Evolutionary conservation across 2,797 vertebrate species (phyloP).

Genomic region (Hypotaenidia okinawae): DNA sequence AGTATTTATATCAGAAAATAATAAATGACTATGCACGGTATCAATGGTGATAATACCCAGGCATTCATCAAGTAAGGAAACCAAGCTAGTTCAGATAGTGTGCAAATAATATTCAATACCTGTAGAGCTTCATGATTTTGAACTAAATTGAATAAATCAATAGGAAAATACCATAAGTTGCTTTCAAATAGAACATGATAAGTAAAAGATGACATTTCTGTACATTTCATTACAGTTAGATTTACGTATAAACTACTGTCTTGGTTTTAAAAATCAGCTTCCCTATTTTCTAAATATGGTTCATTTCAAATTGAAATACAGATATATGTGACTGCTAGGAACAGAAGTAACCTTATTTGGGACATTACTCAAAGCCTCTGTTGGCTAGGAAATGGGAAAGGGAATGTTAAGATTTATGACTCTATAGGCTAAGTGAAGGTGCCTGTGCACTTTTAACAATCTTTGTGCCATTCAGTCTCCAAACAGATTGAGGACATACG

Average conservation of each 20-base stretch:
- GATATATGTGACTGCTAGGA: not conserved
- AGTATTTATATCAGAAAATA: not conserved
- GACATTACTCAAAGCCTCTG: not conserved
- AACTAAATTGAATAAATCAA: not conserved
- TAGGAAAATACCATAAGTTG: not conserved
- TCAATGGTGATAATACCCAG: not conserved
- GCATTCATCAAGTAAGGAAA: not conserved
- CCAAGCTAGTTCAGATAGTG: not conserved
- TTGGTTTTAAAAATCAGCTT: not conserved
- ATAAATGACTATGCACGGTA: not conserved
- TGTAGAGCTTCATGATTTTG: not conserved
- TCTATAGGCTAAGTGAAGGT: slow-evolving; percentile 7
- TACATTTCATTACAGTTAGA: not conserved
- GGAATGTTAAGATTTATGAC: slow-evolving; percentile 20
- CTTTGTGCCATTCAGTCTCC: not conserved
- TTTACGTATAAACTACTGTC: not conserved
- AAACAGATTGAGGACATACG: not conserved
- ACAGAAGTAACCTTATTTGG: not conserved
- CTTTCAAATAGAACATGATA: not conserved
- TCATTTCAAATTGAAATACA: not conserved
- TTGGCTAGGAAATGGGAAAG: not conserved
- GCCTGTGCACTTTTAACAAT: not conserved
- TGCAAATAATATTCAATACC: not conserved
- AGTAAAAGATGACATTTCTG: not conserved
- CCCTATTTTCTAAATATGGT: not conserved